Conservation (phyloP, 2,888 invertebrate genomes). For the Hirtodrosophila confusa region DNA sequence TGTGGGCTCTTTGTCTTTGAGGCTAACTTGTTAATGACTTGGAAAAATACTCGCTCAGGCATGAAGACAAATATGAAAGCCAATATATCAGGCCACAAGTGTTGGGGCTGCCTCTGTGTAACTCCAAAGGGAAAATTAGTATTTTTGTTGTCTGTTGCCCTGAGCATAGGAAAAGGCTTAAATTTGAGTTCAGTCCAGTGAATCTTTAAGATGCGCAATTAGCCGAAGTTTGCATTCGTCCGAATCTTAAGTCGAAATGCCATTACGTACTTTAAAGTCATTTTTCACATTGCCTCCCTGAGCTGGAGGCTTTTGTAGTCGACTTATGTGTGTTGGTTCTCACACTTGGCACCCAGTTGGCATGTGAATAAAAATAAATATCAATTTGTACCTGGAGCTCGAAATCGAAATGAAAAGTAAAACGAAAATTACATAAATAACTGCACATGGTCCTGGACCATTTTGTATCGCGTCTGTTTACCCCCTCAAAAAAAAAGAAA, state of each 20-base stretch:
- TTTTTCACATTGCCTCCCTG: conserved; percentile 6
- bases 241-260: background rate
- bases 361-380: conserved; percentile 53
- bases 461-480: conserved; percentile 25
- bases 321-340: conserved; percentile 20
- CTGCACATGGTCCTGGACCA: conserved; percentile 30
- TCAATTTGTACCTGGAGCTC: conserved; percentile 58
- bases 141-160: background rate
- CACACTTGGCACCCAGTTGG: conserved; percentile 23
- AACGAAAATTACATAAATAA: conserved; percentile 55
- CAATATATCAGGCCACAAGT: conserved; percentile 10
- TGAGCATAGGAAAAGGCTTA: background rate
- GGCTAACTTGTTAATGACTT: conserved; percentile 43
- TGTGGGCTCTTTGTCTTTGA: conserved; percentile 9
- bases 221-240: conserved; percentile 8
- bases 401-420: conserved; percentile 43
- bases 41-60: conserved; percentile 29
- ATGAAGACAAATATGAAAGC: conserved; percentile 24
- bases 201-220: conserved; percentile 27
- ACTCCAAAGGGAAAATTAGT: background rate
- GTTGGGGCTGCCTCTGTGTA: conserved; percentile 11
- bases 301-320: conserved; percentile 2
- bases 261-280: conserved; percentile 16
- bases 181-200: conserved; percentile 17
- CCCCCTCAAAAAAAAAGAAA: background rate